A percentile compares a stretch with the other conserved stretches of the same genome.
Conservation (phyloP, 2,797 vertebrate genomes). For the Zenarchopterus dispar region DNA sequence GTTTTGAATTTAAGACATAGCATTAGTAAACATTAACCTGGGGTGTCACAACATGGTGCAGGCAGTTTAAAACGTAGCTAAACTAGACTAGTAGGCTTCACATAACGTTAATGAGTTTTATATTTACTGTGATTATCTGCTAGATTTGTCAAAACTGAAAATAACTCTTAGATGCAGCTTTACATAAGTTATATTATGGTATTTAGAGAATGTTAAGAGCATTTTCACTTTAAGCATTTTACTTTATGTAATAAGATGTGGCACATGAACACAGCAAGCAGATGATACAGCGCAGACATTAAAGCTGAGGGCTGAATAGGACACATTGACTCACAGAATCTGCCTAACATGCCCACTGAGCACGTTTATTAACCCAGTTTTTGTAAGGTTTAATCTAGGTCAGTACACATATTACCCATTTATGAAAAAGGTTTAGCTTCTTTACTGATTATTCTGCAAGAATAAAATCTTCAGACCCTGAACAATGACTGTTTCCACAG, state of each 20-base stretch:
- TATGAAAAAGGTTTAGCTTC: constrained; percentile 20
- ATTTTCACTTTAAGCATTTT: constrained; percentile 4
- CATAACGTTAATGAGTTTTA: too few relatives aligned
- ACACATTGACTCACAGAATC: constrained; percentile 59
- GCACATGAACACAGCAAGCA: constrained; percentile 27
- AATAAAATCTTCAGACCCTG: neutral
- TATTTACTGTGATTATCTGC: too few relatives aligned
- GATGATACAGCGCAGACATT: constrained; percentile 33
- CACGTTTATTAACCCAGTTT: constrained; percentile 67
- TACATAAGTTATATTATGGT: too few relatives aligned
- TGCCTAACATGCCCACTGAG: constrained; percentile 65
- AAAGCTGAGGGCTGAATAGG: constrained; percentile 52
- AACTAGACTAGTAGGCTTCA: too few relatives aligned
- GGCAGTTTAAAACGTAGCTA: too few relatives aligned
- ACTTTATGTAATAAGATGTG: constrained; percentile 19
- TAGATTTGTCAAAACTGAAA: too few relatives aligned
- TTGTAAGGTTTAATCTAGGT: constrained; percentile 62
- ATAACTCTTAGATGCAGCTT: too few relatives aligned
- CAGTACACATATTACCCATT: constrained; percentile 56
- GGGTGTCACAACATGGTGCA: too few relatives aligned
- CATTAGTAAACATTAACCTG: too few relatives aligned
- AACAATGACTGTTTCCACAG: neutral
- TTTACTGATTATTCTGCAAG: constrained; percentile 6
- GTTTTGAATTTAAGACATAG: too few relatives aligned
- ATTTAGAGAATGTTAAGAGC: neutral